Percentiles rank a stretch among this genome's conserved stretches.
These are phyloP conservation scores for Metaphire vulgaris DNA, from an alignment of 1,140 invertebrate genomes.

Conservation along the genomic window DNA sequence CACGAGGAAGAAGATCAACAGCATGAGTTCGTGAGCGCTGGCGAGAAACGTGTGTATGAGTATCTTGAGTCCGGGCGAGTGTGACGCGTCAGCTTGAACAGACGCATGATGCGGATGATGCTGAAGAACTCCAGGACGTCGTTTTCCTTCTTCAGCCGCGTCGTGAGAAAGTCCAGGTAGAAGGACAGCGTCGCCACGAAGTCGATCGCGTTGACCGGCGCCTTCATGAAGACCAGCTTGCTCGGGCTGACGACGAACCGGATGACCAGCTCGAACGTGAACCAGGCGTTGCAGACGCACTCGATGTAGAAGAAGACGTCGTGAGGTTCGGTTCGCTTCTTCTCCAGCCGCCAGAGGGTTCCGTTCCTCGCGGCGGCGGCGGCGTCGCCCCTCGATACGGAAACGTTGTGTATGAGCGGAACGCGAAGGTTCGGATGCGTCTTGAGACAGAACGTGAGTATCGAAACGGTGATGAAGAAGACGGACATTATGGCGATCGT, in stretches of 20 bases:
- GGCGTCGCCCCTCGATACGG: constrained; percentile 54
- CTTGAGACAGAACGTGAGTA: constrained; percentile 88
- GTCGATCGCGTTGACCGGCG: constrained; percentile 72
- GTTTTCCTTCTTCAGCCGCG: constrained; percentile 64
- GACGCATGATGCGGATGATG: constrained; percentile 93
- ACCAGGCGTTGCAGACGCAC: constrained; percentile 92
- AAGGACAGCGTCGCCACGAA: constrained; percentile 90
- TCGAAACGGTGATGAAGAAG: constrained; percentile 86
- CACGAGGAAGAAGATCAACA: constrained; percentile 60
- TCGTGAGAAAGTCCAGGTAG: constrained; percentile 82
- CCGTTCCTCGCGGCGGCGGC: constrained; percentile 8
- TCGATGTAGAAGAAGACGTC: constrained; percentile 87
- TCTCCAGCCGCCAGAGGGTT: constrained; percentile 63
- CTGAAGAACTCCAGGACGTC: constrained; percentile 99
- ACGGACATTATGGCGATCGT: constrained; percentile 79
- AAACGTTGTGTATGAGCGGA: constrained; percentile 78
- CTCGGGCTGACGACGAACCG: constrained; percentile 76
- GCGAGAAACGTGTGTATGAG: constrained; percentile 95
- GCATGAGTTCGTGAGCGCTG: constrained; percentile 90
- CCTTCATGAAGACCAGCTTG: constrained; percentile 49
- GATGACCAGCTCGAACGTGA: constrained; percentile 84
- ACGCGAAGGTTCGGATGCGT: constrained; percentile 81
- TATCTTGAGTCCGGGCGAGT: constrained; percentile 78
- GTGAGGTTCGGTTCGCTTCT: constrained; percentile 88
- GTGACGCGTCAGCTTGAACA: constrained; percentile 86